Percentiles rank a stretch among this genome's conserved stretches.
phyloP scores from a whole-genome alignment of 2,113 vertebrate genomes.

The Myanophis thanlyinensis region DNA sequence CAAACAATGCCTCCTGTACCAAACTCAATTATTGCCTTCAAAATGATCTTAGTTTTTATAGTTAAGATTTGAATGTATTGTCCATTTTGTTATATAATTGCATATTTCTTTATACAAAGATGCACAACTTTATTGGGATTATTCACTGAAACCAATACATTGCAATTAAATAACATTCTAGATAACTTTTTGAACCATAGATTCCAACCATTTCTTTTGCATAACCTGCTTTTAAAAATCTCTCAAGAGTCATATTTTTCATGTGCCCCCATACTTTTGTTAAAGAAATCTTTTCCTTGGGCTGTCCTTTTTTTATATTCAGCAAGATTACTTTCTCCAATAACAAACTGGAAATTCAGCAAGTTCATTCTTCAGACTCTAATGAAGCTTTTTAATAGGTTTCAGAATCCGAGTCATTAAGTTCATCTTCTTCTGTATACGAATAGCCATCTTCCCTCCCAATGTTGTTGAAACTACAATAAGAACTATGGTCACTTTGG shows the following conservation, averaged over 20 bases:
- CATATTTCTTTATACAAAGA: slow-evolving; percentile 62
- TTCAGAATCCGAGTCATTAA: slow-evolving; percentile 98
- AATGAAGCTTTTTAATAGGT: slow-evolving; percentile 82
- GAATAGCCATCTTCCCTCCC: slow-evolving; percentile 85
- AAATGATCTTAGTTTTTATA: slow-evolving; percentile 68
- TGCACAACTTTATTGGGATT: slow-evolving; percentile 65
- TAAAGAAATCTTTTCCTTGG: slow-evolving; percentile 54
- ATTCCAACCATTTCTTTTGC: slow-evolving; percentile 69
- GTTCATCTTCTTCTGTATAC: slow-evolving; percentile 87
- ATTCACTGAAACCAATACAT: slow-evolving; percentile 63
- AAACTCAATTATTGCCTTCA: slow-evolving; percentile 80
- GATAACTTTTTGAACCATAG: slow-evolving; percentile 47
- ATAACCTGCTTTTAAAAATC: slow-evolving; percentile 74
- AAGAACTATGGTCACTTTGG: slow-evolving; percentile 87
- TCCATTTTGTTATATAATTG: slow-evolving; percentile 62
- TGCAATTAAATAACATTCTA: slow-evolving; percentile 68
- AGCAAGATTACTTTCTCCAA: slow-evolving; percentile 53
- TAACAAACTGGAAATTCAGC: slow-evolving; percentile 58
- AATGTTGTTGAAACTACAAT: slow-evolving; percentile 95
- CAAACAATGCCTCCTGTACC: slow-evolving; percentile 76
- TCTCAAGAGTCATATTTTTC: slow-evolving; percentile 57
- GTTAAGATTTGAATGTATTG: slow-evolving; percentile 66
- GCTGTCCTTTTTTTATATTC: slow-evolving; percentile 45
- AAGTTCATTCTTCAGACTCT: slow-evolving; percentile 25
- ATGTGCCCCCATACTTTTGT: slow-evolving; percentile 43